Evolutionary conservation across 1,140 invertebrate species (phyloP), one percentile per base, ranked within the genome.

Genomic region (Calosoma granatense): DNA sequence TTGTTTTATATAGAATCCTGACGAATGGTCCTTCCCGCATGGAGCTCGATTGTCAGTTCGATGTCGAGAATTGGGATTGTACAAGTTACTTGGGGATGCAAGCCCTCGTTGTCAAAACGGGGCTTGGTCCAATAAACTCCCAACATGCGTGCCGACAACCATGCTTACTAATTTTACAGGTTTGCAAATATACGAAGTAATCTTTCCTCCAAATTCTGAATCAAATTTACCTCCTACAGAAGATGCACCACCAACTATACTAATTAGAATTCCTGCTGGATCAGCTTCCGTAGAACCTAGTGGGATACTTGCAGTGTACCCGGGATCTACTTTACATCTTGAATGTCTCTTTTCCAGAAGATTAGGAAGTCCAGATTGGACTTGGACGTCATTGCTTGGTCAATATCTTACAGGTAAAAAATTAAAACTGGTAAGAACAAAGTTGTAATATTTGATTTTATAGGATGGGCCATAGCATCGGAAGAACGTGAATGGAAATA

Each of bases 331-430:
- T n/a, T n/a, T n/a, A n/a, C n/a, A n/a, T n/a, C n/a, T n/a, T n/a
- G n/a, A n/a, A n/a, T n/a, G n/a, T n/a, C 77, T 93, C 54, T 88
- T 86, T 64, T 81, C 83, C 0, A 73, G 88, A 55, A 74, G 80
- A 30, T 68, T 85, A 20, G 90, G 90, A 1, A 85, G 85, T 57
- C 90, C 90, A 0, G 85, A 88, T 59, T 93, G 91, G 91, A 86
- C 82, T n/a, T 93, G 90, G 88, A 91, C 88, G 0, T 85, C 88
- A 30, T 84, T 79, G 11, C 81, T 83, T 60, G 80, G 85, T 59
- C 81, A 86, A 67, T 88, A 90, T 67, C 73, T 80, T 12, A 87
- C 86, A 60, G 87, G 88, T 90, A 64, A 73, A 69, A 70, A 54
- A 36, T 51, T 26, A 56, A 36, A 53, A 15, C 3, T 9, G 12